Conservation (phyloP, 2,113 vertebrate species). For the Pterocles gutturalis region DNA sequence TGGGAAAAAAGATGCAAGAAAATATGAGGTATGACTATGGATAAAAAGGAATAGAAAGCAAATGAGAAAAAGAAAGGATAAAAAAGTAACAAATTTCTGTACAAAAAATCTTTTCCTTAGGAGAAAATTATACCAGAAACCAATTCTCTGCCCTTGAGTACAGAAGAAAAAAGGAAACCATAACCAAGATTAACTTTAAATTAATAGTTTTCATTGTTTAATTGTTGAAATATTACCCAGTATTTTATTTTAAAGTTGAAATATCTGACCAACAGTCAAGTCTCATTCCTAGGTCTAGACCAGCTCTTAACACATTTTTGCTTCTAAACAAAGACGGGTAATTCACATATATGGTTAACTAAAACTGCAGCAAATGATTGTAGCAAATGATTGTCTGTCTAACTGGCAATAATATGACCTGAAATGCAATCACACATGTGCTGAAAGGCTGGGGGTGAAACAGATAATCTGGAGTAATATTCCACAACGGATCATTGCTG, state of each 20-base stretch:
- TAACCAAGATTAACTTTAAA: neutral
- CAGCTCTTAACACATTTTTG: neutral
- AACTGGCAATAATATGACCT: neutral
- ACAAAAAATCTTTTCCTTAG: neutral
- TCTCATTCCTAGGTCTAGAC: neutral
- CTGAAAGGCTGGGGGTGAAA: neutral
- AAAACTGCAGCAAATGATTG: neutral
- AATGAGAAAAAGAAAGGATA: neutral
- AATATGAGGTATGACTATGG: neutral
- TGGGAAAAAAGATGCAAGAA: neutral
- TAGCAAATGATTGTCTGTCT: neutral
- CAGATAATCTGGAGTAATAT: neutral
- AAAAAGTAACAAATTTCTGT: neutral
- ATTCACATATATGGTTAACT: neutral
- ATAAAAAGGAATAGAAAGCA: neutral
- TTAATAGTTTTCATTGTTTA: neutral
- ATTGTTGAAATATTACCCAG: neutral
- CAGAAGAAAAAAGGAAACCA: neutral
- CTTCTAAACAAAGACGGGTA: neutral
- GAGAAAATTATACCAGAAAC: neutral
- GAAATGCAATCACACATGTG: neutral
- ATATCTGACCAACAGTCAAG: neutral
- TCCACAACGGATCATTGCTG: neutral
- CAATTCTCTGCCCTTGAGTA: neutral
- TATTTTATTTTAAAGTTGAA: neutral